phyloP scores from a whole-genome alignment of 2,113 vertebrate species.

The Megalops atlanticus region DNA sequence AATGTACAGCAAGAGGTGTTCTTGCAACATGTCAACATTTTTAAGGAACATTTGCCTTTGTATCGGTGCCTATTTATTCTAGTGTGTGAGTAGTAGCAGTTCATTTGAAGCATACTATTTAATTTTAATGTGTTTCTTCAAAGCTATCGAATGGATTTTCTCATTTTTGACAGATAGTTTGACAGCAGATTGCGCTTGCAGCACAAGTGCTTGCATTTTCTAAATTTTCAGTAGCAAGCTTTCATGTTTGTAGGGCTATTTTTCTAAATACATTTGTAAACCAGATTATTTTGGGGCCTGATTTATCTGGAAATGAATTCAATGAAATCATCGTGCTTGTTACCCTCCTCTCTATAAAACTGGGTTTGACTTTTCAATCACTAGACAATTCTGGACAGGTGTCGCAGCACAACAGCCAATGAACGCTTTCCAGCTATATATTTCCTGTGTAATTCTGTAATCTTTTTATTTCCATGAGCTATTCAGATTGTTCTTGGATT shows the following conservation, averaged over 20 bases:
- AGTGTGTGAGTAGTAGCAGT: conserved; percentile 14
- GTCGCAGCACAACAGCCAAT: background rate
- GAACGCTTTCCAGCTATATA: conserved; percentile 26
- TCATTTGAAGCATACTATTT: conserved; percentile 44
- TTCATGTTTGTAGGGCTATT: conserved; percentile 19
- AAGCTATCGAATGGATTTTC: conserved; percentile 22
- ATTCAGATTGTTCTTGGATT: conserved; percentile 42
- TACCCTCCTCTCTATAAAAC: conserved; percentile 22
- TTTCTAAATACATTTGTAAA: conserved; percentile 25
- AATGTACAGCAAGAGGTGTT: background rate
- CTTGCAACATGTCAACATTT: conserved; percentile 10
- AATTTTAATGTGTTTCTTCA: conserved; percentile 37
- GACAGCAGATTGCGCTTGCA: background rate
- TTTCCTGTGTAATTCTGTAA: conserved; percentile 55
- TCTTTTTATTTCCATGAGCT: conserved; percentile 69
- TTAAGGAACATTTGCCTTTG: conserved; percentile 49
- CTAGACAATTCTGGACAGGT: background rate
- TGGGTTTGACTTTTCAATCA: background rate
- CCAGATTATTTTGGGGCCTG: conserved; percentile 7
- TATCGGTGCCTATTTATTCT: conserved; percentile 59
- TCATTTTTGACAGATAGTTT: background rate
- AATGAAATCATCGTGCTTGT: conserved; percentile 53
- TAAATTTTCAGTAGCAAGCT: conserved; percentile 10
- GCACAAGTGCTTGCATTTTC: no score
- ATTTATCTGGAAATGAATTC: conserved; percentile 57